Conservation (phyloP, 2,797 vertebrate genomes). For the Atherinosoma microstoma region DNA sequence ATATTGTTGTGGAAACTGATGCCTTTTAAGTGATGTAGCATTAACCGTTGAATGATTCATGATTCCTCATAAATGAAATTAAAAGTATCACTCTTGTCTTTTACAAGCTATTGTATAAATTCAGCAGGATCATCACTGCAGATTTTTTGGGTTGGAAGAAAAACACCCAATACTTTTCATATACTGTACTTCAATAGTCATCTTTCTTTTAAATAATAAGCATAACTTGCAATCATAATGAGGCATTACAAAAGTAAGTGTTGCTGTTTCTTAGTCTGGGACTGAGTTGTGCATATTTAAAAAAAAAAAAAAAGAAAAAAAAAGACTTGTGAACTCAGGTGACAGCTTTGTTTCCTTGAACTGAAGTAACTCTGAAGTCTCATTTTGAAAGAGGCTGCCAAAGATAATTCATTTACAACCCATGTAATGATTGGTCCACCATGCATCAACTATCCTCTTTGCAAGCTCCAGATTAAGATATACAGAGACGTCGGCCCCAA, state of each 20-base stretch:
- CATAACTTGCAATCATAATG: background rate
- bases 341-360: conserved; percentile 45
- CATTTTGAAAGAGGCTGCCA: background rate
- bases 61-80: background rate
- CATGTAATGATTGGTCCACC: conserved; percentile 39
- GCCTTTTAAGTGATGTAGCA: background rate
- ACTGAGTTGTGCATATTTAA: background rate
- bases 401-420: conserved; percentile 55
- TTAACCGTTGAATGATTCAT: too few relatives aligned
- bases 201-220: too few relatives aligned
- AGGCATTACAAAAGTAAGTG: background rate
- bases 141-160: too few relatives aligned
- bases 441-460: background rate
- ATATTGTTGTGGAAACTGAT: background rate
- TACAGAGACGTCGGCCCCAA: background rate
- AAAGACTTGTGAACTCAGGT: conserved; percentile 11
- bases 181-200: background rate
- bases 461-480: background rate
- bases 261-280: background rate
- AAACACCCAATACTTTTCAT: background rate
- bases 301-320: background rate
- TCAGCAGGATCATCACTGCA: background rate
- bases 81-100: background rate
- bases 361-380: background rate
- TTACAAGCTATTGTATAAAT: background rate